Percentiles rank a stretch among this genome's conserved stretches.
These are phyloP conservation scores for Dasysyrphus albostriatus DNA, from an alignment of 2,888 invertebrate genomes.

Conservation along the genomic window DNA sequence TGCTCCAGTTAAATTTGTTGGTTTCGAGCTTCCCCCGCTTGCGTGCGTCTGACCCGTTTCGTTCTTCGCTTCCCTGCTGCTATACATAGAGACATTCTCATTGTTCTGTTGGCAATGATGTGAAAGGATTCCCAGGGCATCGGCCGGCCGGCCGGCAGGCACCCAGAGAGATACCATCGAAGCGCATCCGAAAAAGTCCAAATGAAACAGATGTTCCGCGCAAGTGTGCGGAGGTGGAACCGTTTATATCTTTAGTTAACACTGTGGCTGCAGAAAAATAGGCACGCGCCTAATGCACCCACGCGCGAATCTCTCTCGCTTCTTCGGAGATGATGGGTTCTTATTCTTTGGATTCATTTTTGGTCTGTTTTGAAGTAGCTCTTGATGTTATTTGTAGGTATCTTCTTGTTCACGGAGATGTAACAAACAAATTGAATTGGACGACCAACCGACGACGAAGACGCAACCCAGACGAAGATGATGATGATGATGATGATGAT, in stretches of 20 bases:
- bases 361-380: constrained; percentile 60
- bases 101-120: constrained; percentile 46
- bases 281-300: constrained; percentile 71
- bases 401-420: constrained; percentile 66
- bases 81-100: constrained; percentile 47
- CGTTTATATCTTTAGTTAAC: constrained; percentile 32
- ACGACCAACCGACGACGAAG: constrained; percentile 29
- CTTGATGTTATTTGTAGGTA: constrained; percentile 61
- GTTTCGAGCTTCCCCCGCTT: constrained; percentile 27
- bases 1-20: constrained; percentile 72
- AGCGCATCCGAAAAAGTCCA: constrained; percentile 33
- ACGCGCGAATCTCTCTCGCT: constrained; percentile 55
- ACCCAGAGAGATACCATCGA: constrained; percentile 18
- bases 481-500: constrained; percentile 44
- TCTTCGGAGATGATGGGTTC: background rate
- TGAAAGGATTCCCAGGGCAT: constrained; percentile 64
- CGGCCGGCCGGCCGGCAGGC: background rate
- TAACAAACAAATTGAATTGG: constrained; percentile 71
- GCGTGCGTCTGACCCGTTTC: background rate
- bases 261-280: constrained; percentile 53
- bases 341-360: constrained; percentile 26
- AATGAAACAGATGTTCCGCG: constrained; percentile 46
- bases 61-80: background rate
- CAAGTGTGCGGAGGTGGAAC: constrained; percentile 42
- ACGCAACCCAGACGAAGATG: constrained; percentile 13